These are phyloP conservation scores for Syngnathus scovelli DNA, from an alignment of 2,113 vertebrate genomes.

Conservation along the genomic window DNA sequence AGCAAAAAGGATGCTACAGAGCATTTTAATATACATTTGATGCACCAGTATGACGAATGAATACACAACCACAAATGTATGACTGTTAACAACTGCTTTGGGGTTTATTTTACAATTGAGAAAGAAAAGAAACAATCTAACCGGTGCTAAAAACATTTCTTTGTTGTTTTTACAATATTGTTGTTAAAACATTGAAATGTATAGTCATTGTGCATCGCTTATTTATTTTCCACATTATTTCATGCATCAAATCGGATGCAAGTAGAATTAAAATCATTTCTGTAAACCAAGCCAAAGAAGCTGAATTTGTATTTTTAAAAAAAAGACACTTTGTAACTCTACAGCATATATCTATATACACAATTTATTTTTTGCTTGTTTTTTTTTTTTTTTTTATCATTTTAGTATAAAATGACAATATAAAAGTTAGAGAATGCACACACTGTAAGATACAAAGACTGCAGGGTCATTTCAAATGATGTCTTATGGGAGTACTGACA, in stretches of 20 bases:
- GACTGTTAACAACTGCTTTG: slow-evolving; percentile 95
- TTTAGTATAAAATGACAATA: slow-evolving; percentile 97
- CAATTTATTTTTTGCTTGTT: slow-evolving; percentile 75
- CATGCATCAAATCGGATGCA: slow-evolving; percentile 94
- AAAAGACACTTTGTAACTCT: slow-evolving; percentile 83
- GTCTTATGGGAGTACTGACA: slow-evolving; percentile 82
- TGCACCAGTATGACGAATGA: slow-evolving; percentile 47
- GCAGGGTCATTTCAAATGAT: slow-evolving; percentile 89
- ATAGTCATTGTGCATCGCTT: slow-evolving; percentile 97
- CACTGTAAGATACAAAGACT: slow-evolving; percentile 93
- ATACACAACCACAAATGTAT: slow-evolving; percentile 70
- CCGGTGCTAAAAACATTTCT: slow-evolving; percentile 73
- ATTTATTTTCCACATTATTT: slow-evolving; percentile 89
- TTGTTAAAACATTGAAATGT: slow-evolving; percentile 97
- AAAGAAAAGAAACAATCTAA: slow-evolving; percentile 85
- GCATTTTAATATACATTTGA: slow-evolving; percentile 18
- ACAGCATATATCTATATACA: slow-evolving; percentile 99
- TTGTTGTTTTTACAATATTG: slow-evolving; percentile 82
- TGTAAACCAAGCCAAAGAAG: slow-evolving; percentile 97
- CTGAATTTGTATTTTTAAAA: slow-evolving; percentile 88
- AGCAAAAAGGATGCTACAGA: slow-evolving; percentile 23
- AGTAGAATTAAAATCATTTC: slow-evolving; percentile 88
- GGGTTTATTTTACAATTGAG: slow-evolving; percentile 99
- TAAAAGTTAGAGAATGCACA: slow-evolving; percentile 96
- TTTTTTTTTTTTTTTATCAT: slow-evolving; percentile 49